A percentile compares a stretch with the other conserved stretches of the same genome.
Conservation (phyloP, 2,888 invertebrate species). For the Anarsia innoxiella region DNA sequence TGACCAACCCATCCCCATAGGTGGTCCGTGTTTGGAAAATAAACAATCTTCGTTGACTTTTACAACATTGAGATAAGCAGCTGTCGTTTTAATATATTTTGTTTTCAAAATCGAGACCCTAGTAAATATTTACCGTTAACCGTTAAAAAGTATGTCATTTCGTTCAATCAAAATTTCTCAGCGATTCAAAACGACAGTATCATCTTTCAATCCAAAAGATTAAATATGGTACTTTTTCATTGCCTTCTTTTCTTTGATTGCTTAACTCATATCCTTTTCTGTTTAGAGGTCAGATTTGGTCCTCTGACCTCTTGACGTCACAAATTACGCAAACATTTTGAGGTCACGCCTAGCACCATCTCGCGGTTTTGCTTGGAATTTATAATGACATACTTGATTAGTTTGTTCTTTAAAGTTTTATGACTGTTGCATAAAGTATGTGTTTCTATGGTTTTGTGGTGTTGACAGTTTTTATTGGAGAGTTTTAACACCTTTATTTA, state of each 20-base stretch:
- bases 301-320: conserved; percentile 4
- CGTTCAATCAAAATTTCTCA: not conserved
- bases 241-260: not conserved
- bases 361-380: not conserved
- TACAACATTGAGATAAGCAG: too few relatives aligned
- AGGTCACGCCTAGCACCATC: not conserved
- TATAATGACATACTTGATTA: too few relatives aligned
- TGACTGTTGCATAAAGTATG: too few relatives aligned
- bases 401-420: too few relatives aligned
- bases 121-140: not conserved
- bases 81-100: not conserved
- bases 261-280: not conserved
- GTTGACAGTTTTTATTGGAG: too few relatives aligned
- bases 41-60: too few relatives aligned
- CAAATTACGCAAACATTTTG: conserved; percentile 1
- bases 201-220: not conserved
- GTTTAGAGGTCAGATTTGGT: not conserved
- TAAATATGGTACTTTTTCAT: not conserved
- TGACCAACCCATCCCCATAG: too few relatives aligned
- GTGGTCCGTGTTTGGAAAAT: too few relatives aligned
- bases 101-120: not conserved
- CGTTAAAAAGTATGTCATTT: not conserved
- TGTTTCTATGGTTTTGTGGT: too few relatives aligned
- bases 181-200: not conserved
- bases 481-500: too few relatives aligned